Base-by-base conservation (phyloP, 2,113 vertebrate genomes). In the Elephas maximus region DNA sequence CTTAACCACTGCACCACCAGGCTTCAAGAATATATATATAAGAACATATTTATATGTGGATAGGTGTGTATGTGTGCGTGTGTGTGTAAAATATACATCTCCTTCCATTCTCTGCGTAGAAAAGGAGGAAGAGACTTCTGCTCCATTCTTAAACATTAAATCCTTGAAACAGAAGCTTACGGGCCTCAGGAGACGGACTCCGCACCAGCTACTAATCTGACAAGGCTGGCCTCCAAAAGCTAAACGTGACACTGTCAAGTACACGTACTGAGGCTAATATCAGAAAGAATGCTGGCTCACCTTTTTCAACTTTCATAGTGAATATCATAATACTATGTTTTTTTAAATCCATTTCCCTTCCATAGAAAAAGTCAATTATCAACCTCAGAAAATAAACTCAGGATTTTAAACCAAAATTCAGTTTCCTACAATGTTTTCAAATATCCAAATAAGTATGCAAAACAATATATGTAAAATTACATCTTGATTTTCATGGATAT, bases 371-470 rank as follows among this genome's bases (percentile, higher is more conserved):
- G 69, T 33, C 18, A 86, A 33, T 37, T 11, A 65, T 44, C 30
- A 57, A 30, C 37, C 65, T 88, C 77, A 92, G 21, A 95, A 57
- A 90, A 93, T 24, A 95, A 94, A 94, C 3, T 81, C 7, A 53
- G 33, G 33, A 71, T 95, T 82, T 89, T 65, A 91, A 30, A 63
- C 65, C 69, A 87, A 84, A 95, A 85, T 84, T 78, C 53, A 63
- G 2, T 88, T 95, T 86, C 63, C 15, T 14, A 69, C 62, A 86
- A 92, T 51, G 44, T 1, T 53, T 83, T 33, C 12, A 60, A 62
- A 84, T 82, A 73, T 91, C 57, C 89, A 37, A 37, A n/a, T 33
- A 80, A 24, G 67, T 30, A 71, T 20, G 26, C 24, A 90, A 76
- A 82, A 82, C 41, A 85, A 90, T 5, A 2, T 63, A 91, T 57